Base-by-base conservation (phyloP, 2,113 vertebrate species). In the Centropristis striata region DNA sequence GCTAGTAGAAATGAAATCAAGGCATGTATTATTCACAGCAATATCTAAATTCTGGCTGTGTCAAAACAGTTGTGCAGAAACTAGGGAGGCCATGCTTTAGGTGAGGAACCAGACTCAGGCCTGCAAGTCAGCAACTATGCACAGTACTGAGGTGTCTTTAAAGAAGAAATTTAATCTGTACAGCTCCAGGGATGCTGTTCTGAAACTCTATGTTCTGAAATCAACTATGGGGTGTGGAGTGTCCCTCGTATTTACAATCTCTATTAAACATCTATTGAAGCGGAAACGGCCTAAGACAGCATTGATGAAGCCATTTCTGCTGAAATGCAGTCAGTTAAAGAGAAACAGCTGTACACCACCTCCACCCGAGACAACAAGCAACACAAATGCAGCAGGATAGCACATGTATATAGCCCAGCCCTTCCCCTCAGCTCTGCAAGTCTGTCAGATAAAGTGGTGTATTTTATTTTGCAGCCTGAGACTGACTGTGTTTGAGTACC, bases 301-400 rank as follows among this genome's bases (percentile, higher is more conserved):
- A n/a, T 13, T 11, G 28, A 65, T 59, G 8, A 27, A 58, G 46
- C 14, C 2, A 1, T 64, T 83, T 69, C 65, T 57, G 59, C 39
- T 78, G 71, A 83, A 60, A 41, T 63, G 66, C 58, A 71, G 27
- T 44, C 18, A 18, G 65, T 69, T 90, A 81, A 86, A 47, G 66
- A 70, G 46, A 86, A 90, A 78, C 84, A 83, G 87, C 78, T 85
- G 83, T 60, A 71, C 12, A 6, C 25, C 50, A 51, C 50, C 75
- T 87, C 78, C 81, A 41, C 80, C 84, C 77, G 57, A 55, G 61
- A 86, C 80, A 81, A 81, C 88, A 78, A 78, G 73, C 51, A 37
- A 72, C 46, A 81, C 16, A 25, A 73, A 73, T 73, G 76, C 20
- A 9, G 75, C 80, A 87, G 55, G 85, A 84, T 25, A 71, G 80